phyloP scores from a whole-genome alignment of 2,888 invertebrate species.

The Lissocephala sabroskyi region DNA sequence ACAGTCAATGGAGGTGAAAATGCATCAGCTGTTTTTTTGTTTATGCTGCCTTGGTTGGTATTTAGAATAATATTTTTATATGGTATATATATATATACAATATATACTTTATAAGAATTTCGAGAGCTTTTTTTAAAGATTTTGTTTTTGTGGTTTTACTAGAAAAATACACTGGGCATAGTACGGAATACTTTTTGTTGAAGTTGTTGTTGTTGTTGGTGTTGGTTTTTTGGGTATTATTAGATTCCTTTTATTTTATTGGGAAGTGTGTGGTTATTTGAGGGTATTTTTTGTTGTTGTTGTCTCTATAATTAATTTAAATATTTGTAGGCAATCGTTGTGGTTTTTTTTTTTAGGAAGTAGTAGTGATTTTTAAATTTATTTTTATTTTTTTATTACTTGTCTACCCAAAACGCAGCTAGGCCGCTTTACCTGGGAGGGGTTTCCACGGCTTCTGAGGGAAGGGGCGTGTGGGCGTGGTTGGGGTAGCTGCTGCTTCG shows the following conservation, averaged over 20 bases:
- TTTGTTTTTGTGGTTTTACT: constrained; percentile 39
- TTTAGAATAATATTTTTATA: constrained; percentile 19
- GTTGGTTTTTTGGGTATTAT: constrained; percentile 17
- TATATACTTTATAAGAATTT: background rate
- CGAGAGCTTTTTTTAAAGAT: constrained; percentile 12
- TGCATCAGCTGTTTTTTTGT: constrained; percentile 50
- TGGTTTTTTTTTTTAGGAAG: constrained; percentile 68
- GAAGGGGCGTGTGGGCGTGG: too few species aligned
- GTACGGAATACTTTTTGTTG: constrained; percentile 36
- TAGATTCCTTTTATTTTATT: constrained; percentile 13
- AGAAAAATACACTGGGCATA: constrained; percentile 61
- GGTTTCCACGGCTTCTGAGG: too few species aligned
- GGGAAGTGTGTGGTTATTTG: constrained; percentile 27
- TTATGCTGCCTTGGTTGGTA: too few species aligned
- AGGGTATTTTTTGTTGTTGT: too few species aligned
- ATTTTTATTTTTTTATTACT: constrained; percentile 18
- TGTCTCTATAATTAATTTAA: constrained; percentile 49
- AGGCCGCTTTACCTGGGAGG: too few species aligned
- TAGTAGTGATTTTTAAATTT: constrained; percentile 51
- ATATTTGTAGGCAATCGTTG: constrained; percentile 66
- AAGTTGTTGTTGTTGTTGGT: background rate
- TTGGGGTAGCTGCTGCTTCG: too few species aligned
- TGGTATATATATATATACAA: background rate
- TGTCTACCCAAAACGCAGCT: too few species aligned
- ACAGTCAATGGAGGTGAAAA: constrained; percentile 41